These are phyloP conservation scores for Andrena haemorrhoa DNA, from an alignment of 2,888 invertebrate genomes.

Conservation along the genomic window DNA sequence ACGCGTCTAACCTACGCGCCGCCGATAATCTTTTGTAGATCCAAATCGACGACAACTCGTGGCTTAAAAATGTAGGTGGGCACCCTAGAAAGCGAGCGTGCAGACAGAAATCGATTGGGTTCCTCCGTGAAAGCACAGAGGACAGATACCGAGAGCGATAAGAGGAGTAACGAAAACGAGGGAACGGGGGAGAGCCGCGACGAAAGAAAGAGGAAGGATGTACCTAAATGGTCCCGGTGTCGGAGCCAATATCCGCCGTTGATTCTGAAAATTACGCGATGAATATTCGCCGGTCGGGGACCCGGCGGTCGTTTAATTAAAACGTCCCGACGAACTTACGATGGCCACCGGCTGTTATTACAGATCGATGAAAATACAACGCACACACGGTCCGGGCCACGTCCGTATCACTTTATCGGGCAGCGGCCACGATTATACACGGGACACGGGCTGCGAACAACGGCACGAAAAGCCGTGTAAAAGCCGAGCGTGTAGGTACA, in stretches of 20 bases:
- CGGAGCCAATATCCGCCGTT: constrained; percentile 15
- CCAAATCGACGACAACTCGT: constrained; percentile 6
- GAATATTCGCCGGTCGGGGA: constrained; percentile 40
- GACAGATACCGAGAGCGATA: too few relatives aligned
- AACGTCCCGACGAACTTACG: constrained; percentile 52
- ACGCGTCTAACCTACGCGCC: background rate
- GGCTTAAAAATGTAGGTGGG: background rate
- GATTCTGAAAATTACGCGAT: constrained; percentile 50
- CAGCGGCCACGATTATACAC: background rate
- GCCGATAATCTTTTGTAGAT: background rate
- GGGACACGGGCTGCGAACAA: background rate
- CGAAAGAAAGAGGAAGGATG: background rate
- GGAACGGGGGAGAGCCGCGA: background rate
- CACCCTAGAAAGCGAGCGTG: too few relatives aligned
- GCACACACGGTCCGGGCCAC: constrained; percentile 6
- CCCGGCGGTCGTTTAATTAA: constrained; percentile 48
- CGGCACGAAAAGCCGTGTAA: constrained; percentile 1
- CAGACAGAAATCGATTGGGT: too few relatives aligned
- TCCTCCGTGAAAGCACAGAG: too few relatives aligned
- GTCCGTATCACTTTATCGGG: constrained; percentile 42
- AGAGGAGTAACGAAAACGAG: background rate
- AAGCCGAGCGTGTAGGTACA: too few relatives aligned
- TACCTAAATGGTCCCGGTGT: background rate
- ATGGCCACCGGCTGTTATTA: constrained; percentile 37
- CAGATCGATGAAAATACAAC: constrained; percentile 43